Evolutionary conservation across 2,113 vertebrate genomes (phyloP).

Genomic region (Zosterops hypoxanthus): DNA sequence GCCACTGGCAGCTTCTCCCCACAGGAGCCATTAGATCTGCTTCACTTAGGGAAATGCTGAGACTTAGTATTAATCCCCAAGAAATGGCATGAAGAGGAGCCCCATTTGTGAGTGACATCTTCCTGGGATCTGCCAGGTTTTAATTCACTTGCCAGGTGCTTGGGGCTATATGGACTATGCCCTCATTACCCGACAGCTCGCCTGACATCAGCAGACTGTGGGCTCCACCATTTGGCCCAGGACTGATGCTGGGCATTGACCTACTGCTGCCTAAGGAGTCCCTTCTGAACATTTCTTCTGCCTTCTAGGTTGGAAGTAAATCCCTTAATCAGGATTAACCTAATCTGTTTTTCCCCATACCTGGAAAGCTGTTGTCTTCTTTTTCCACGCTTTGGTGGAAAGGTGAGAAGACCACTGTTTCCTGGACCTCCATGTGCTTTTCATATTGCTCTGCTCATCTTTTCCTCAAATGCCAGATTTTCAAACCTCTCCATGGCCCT

Average conservation of each 20-base stretch:
- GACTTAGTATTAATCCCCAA: background rate
- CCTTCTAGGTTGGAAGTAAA: background rate
- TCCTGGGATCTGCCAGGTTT: background rate
- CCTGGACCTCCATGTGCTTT: background rate
- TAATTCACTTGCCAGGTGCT: background rate
- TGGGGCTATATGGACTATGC: background rate
- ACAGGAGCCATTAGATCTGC: background rate
- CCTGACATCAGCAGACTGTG: background rate
- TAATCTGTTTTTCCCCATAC: background rate
- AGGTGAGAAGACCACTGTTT: background rate
- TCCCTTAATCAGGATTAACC: background rate
- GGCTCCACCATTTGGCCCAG: background rate
- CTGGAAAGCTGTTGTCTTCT: background rate
- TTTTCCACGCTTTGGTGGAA: background rate
- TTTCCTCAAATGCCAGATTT: background rate
- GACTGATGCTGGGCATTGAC: fast-evolving
- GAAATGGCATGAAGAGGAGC: background rate
- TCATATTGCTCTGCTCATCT: background rate
- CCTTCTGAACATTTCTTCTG: background rate
- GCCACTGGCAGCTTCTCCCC: background rate
- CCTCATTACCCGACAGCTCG: background rate
- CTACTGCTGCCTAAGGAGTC: background rate
- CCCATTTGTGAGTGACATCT: background rate
- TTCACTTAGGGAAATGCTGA: background rate
- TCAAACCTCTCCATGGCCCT: background rate